Evolutionary conservation across 2,888 invertebrate genomes (phyloP).

Genomic region (Buathra laborator): DNA sequence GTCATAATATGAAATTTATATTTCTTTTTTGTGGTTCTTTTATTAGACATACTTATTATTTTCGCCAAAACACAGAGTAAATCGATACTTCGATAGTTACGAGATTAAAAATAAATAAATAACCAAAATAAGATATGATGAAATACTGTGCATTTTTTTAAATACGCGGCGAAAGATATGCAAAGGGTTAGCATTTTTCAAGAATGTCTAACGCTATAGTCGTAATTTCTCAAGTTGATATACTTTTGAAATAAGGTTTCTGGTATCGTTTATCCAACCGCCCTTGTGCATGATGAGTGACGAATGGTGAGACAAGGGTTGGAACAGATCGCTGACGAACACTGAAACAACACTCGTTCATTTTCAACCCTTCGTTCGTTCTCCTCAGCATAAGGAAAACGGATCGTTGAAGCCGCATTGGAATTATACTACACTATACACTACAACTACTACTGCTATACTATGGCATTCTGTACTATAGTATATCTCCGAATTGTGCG

Average conservation of each 20-base stretch:
- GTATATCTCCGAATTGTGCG: slow-evolving; percentile 68
- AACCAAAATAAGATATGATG: too few species aligned
- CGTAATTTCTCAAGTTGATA: neutral
- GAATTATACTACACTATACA: slow-evolving; percentile 8
- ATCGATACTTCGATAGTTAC: too few species aligned
- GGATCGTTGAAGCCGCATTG: slow-evolving; percentile 16
- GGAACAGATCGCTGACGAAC: slow-evolving; percentile 14
- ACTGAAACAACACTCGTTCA: slow-evolving; percentile 6
- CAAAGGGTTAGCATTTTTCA: neutral
- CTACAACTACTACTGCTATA: too few species aligned
- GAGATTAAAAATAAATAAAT: too few species aligned
- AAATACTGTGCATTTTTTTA: too few species aligned
- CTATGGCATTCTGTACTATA: slow-evolving; percentile 8
- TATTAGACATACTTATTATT: too few species aligned
- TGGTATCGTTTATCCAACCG: neutral
- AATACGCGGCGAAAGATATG: neutral
- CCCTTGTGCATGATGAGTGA: slow-evolving; percentile 18
- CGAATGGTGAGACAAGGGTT: slow-evolving; percentile 31
- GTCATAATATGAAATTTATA: too few species aligned
- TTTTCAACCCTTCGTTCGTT: slow-evolving; percentile 17
- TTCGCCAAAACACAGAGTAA: too few species aligned
- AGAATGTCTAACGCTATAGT: neutral
- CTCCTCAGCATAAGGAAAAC: slow-evolving; percentile 26
- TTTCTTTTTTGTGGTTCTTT: too few species aligned
- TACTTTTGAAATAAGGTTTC: neutral